Percentiles rank a stretch among this genome's conserved stretches.
These are phyloP conservation scores for Oryctes rhinoceros DNA, from an alignment of 1,140 invertebrate species.

Conservation along the genomic window DNA sequence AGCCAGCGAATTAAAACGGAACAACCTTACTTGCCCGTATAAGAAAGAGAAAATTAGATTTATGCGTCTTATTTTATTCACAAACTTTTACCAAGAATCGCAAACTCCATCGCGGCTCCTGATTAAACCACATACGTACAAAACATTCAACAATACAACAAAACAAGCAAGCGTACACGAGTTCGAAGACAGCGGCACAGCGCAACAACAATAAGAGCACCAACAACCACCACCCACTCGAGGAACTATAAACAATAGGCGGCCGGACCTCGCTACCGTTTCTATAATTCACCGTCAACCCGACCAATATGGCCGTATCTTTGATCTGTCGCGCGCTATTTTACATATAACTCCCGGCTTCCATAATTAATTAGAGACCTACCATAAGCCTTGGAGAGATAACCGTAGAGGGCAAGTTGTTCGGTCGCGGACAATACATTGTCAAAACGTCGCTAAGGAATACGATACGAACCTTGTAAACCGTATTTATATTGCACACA, in stretches of 20 bases:
- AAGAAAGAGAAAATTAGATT: constrained; percentile 2
- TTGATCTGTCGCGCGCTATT: constrained; percentile 36
- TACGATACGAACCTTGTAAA: too few species aligned
- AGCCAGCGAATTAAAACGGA: background rate
- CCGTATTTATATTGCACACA: too few species aligned
- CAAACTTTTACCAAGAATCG: constrained; percentile 12
- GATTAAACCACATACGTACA: constrained; percentile 23
- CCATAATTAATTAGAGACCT: constrained; percentile 32
- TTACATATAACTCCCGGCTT: constrained; percentile 34
- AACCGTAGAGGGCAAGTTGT: background rate
- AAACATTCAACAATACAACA: constrained; percentile 28
- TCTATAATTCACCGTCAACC: constrained; percentile 25
- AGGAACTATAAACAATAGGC: constrained; percentile 36
- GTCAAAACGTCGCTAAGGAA: background rate
- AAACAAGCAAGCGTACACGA: background rate
- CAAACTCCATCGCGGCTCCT: background rate
- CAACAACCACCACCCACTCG: constrained; percentile 19
- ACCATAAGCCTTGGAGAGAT: constrained; percentile 11
- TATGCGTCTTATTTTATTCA: constrained; percentile 25
- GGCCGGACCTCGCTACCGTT: constrained; percentile 19
- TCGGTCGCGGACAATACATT: background rate
- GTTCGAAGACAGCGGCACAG: background rate
- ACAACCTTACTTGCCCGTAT: background rate
- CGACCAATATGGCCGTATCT: constrained; percentile 36
- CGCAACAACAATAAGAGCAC: constrained; percentile 1